Percentiles rank a stretch among this genome's conserved stretches.
These are phyloP conservation scores for Pangasius larnaudii DNA, from an alignment of 2,797 vertebrate genomes.

Conservation along the genomic window DNA sequence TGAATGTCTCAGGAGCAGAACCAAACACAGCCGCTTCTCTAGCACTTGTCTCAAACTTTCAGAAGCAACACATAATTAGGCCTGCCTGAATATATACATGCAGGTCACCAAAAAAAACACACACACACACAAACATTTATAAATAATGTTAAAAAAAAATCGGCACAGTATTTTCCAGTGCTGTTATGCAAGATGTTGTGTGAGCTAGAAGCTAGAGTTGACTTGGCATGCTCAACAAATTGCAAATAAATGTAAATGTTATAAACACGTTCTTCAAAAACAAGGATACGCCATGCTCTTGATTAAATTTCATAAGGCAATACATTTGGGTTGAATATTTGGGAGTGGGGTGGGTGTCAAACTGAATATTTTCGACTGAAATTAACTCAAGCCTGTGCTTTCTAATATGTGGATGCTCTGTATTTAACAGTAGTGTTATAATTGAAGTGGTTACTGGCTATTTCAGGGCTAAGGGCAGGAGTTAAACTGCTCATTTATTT, in stretches of 20 bases:
- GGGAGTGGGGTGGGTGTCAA: background rate
- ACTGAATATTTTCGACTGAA: background rate
- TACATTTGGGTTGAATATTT: background rate
- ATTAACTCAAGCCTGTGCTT: background rate
- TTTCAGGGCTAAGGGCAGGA: background rate
- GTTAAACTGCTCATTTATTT: background rate
- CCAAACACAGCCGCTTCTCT: constrained; percentile 93
- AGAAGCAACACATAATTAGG: background rate
- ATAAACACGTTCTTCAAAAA: constrained; percentile 75
- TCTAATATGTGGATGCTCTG: background rate
- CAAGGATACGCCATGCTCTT: background rate
- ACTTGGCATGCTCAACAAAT: constrained; percentile 26
- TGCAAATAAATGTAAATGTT: constrained; percentile 54
- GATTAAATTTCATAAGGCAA: background rate
- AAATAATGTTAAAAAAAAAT: constrained; percentile 22
- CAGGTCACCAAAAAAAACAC: background rate
- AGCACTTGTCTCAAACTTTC: constrained; percentile 89
- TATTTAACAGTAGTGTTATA: background rate
- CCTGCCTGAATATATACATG: background rate
- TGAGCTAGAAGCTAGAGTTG: background rate
- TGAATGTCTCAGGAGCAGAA: constrained; percentile 92
- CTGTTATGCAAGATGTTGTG: constrained; percentile 17
- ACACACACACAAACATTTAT: constrained; percentile 46
- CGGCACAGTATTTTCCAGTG: background rate
- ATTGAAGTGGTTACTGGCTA: background rate